A percentile compares a stretch with the other conserved stretches of the same genome.
Conservation (phyloP, 2,113 vertebrate genomes). For the Austrofundulus limnaeus region DNA sequence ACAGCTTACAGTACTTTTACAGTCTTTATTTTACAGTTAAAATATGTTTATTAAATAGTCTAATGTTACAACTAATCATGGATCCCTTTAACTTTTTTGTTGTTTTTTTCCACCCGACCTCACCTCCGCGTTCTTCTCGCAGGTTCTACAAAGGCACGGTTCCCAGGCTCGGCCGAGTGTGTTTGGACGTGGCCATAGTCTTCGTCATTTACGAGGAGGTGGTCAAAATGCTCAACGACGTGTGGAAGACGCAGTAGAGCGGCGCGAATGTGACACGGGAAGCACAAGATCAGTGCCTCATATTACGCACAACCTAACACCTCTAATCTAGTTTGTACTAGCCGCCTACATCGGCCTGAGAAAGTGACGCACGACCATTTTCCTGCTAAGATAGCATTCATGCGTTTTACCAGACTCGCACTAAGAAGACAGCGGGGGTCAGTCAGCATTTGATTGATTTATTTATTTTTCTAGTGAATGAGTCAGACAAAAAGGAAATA, state of each 20-base stretch:
- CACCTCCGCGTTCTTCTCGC: not conserved
- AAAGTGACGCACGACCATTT: too few species aligned
- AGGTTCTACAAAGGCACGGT: constrained; percentile 83
- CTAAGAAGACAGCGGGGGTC: not conserved
- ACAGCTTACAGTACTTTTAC: too few species aligned
- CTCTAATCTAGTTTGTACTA: constrained; percentile 28
- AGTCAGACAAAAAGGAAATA: not conserved
- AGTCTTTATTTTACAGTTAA: too few species aligned
- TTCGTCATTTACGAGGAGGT: constrained; percentile 82
- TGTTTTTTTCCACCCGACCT: not conserved
- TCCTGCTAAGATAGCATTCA: too few species aligned
- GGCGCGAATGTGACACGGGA: not conserved
- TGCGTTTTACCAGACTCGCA: constrained; percentile 3
- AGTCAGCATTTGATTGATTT: not conserved
- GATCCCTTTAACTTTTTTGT: not conserved
- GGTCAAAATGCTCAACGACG: constrained; percentile 76
- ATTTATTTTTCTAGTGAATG: not conserved
- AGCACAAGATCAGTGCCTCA: constrained; percentile 49
- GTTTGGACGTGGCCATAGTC: constrained; percentile 78
- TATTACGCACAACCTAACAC: constrained; percentile 55
- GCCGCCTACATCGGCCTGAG: constrained; percentile 19
- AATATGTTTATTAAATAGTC: too few species aligned
- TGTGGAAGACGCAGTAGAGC: constrained; percentile 77
- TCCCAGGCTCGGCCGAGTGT: constrained; percentile 72
- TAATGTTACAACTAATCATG: too few species aligned